Evolutionary conservation across 2,888 invertebrate genomes (phyloP).

Genomic region (Drosophila nigritarsus): DNA sequence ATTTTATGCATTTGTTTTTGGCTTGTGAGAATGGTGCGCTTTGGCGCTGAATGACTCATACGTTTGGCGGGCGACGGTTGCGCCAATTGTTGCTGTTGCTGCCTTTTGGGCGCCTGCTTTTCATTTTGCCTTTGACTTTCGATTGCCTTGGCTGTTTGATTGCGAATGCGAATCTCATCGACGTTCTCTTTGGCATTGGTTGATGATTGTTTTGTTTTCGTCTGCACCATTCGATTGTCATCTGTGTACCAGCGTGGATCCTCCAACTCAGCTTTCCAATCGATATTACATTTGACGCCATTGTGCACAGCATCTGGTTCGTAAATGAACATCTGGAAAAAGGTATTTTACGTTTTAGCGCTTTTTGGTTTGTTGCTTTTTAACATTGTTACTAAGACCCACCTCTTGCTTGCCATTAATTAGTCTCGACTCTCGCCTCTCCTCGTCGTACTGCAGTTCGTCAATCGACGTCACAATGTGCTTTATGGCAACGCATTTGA

Average conservation of each 20-base stretch:
- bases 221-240: neutral
- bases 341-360: neutral
- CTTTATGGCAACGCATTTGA: constrained; percentile 60
- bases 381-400: neutral
- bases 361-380: neutral
- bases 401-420: constrained; percentile 72
- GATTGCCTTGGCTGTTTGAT: neutral
- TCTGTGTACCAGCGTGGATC: constrained; percentile 81
- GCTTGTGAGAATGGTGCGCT: constrained; percentile 44
- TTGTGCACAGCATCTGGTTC: constrained; percentile 68
- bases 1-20: constrained; percentile 34
- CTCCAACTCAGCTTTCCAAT: constrained; percentile 77
- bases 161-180: constrained; percentile 9
- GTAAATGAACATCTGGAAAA: constrained; percentile 69
- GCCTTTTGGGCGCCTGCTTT: neutral
- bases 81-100: neutral
- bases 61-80: constrained; percentile 26
- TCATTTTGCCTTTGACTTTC: neutral
- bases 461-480: constrained; percentile 50
- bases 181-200: constrained; percentile 75
- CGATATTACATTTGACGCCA: constrained; percentile 49
- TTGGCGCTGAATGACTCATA: constrained; percentile 28
- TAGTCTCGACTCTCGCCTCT: constrained; percentile 52
- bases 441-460: constrained; percentile 53
- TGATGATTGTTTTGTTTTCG: constrained; percentile 50